These are phyloP conservation scores for Urophycis tenuis DNA, from an alignment of 2,797 vertebrate genomes.

Conservation along the genomic window DNA sequence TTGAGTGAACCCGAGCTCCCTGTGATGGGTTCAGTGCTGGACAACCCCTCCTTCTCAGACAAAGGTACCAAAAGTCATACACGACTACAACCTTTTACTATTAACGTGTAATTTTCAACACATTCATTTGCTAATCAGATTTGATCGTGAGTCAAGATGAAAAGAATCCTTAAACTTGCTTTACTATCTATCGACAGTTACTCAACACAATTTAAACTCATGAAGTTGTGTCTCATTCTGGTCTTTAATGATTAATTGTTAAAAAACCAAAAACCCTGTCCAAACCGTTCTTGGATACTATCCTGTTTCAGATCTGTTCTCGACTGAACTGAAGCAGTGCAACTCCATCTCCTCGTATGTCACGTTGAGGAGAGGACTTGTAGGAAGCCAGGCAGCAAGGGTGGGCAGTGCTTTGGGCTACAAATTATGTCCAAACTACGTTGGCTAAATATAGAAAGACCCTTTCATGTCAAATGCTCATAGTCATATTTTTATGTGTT, in stretches of 20 bases:
- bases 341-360: constrained; percentile 80
- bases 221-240: not conserved
- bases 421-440: not conserved
- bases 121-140: not conserved
- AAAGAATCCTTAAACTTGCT: not conserved
- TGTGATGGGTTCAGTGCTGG: constrained; percentile 60
- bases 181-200: not conserved
- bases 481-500: not conserved
- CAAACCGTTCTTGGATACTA: not conserved
- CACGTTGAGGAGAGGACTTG: constrained; percentile 75
- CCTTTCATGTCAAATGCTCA: not conserved
- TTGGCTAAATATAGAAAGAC: not conserved
- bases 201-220: not conserved
- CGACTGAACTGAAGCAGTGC: constrained; percentile 78
- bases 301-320: constrained; percentile 59
- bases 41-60: constrained; percentile 79
- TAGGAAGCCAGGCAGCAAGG: constrained; percentile 60
- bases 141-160: not conserved
- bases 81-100: not conserved
- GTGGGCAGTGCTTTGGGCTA: constrained; percentile 46
- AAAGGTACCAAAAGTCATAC: constrained; percentile 69
- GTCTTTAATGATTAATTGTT: not conserved
- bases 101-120: not conserved
- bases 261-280: too few relatives aligned
- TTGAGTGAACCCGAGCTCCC: constrained; percentile 89